Evolutionary conservation across 2,797 vertebrate species (phyloP).

Genomic region (Sitta carolinensis): DNA sequence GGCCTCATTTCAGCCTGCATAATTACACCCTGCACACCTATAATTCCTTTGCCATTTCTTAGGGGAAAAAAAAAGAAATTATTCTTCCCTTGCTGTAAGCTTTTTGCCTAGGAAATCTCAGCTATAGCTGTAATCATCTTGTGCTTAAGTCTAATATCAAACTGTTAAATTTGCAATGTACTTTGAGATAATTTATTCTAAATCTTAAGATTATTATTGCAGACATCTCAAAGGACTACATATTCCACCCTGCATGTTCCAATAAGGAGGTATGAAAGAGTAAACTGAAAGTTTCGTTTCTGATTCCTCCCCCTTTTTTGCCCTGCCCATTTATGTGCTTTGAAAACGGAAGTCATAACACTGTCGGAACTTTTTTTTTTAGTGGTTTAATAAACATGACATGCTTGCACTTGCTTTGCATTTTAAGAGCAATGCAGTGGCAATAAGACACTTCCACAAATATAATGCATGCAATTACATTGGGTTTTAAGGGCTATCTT

Average conservation of each 20-base stretch:
- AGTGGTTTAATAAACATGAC: conserved; percentile 61
- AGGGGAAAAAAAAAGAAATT: background rate
- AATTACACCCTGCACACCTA: conserved; percentile 26
- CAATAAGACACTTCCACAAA: conserved; percentile 48
- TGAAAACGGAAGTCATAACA: conserved; percentile 30
- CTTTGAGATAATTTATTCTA: conserved; percentile 13
- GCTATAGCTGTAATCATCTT: background rate
- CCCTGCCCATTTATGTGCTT: conserved; percentile 5
- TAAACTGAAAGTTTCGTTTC: background rate
- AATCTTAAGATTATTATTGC: background rate
- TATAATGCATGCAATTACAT: background rate
- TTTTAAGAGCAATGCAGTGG: conserved; percentile 56
- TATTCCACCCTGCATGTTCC: background rate
- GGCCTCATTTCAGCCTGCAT: conserved; percentile 45
- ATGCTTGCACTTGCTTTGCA: conserved; percentile 58
- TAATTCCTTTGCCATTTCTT: background rate
- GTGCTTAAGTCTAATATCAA: background rate
- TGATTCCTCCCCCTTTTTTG: background rate
- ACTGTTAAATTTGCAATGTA: conserved; percentile 21
- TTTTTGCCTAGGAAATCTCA: background rate
- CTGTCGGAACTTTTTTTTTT: background rate
- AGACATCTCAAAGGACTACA: background rate
- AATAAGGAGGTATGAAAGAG: background rate
- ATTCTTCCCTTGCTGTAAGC: background rate
- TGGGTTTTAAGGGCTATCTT: conserved; percentile 13